A percentile compares a stretch with the other conserved stretches of the same genome.
Evolutionary conservation across 2,888 invertebrate species (phyloP).

Genomic region (Sphaerophoria rueppellii): DNA sequence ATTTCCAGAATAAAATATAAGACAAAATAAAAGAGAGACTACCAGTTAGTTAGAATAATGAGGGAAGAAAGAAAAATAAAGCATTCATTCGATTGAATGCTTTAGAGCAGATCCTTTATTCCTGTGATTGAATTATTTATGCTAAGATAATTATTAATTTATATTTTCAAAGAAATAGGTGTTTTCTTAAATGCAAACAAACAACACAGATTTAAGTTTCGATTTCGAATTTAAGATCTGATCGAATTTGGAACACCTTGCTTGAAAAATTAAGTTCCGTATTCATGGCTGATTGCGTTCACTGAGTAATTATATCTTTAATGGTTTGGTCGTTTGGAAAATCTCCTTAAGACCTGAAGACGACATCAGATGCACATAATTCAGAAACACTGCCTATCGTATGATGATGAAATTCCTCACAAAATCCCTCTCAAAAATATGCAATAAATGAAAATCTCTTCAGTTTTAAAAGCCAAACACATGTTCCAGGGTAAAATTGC

Average conservation of each 20-base stretch:
- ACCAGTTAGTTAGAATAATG: too few species aligned
- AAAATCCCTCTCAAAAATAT: constrained; percentile 27
- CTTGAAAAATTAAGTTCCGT: background rate
- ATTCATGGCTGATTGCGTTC: background rate
- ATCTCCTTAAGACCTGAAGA: constrained; percentile 17
- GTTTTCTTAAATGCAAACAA: too few species aligned
- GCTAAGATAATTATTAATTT: too few species aligned
- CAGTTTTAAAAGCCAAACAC: constrained; percentile 14
- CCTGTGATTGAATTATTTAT: too few species aligned
- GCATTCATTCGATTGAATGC: too few species aligned
- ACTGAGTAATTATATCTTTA: constrained; percentile 37
- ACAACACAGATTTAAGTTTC: too few species aligned
- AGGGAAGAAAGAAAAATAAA: too few species aligned
- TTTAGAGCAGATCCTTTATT: too few species aligned
- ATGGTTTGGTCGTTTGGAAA: constrained; percentile 28
- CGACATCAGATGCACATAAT: background rate
- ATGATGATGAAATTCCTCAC: background rate
- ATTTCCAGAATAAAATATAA: too few species aligned
- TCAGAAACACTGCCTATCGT: background rate
- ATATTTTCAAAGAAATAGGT: too few species aligned
- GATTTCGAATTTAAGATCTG: too few species aligned
- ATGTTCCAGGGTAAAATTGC: constrained; percentile 1
- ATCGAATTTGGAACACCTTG: background rate
- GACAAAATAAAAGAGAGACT: too few species aligned
- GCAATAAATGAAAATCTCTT: constrained; percentile 33